phyloP scores from a whole-genome alignment of 2,888 invertebrate species.

The Poecilobothrus nobilitatus region DNA sequence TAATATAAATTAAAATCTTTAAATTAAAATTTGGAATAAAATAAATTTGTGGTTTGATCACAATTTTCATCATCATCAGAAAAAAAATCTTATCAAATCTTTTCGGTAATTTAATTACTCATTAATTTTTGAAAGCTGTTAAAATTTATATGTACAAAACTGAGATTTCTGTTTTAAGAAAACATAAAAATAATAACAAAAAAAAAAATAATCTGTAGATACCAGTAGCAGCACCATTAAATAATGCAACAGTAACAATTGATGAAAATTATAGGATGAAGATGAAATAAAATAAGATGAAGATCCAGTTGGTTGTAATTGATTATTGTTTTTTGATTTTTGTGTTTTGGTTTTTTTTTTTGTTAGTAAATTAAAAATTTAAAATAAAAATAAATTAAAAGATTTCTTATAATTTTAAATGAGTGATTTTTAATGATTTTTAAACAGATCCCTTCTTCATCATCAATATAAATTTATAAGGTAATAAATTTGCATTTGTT shows the following conservation, averaged over 20 bases:
- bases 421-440: not conserved
- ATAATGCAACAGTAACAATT: too few species aligned
- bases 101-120: conserved; percentile 3
- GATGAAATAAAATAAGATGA: too few species aligned
- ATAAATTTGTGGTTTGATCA: too few species aligned
- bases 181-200: not conserved
- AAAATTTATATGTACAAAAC: not conserved
- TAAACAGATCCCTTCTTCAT: not conserved
- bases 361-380: not conserved
- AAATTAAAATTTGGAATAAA: too few species aligned
- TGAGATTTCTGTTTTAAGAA: not conserved
- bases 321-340: not conserved
- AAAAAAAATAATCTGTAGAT: not conserved
- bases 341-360: too few species aligned
- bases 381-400: not conserved
- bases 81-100: not conserved
- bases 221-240: too few species aligned
- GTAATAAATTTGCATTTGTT: conserved; percentile 1
- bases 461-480: not conserved
- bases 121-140: not conserved
- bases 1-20: too few species aligned
- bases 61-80: too few species aligned
- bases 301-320: not conserved
- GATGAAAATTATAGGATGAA: too few species aligned
- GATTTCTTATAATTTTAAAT: not conserved